A percentile compares a stretch with the other conserved stretches of the same genome.
phyloP scores from a whole-genome alignment of 2,797 vertebrate genomes.

The Myripristis murdjan region DNA sequence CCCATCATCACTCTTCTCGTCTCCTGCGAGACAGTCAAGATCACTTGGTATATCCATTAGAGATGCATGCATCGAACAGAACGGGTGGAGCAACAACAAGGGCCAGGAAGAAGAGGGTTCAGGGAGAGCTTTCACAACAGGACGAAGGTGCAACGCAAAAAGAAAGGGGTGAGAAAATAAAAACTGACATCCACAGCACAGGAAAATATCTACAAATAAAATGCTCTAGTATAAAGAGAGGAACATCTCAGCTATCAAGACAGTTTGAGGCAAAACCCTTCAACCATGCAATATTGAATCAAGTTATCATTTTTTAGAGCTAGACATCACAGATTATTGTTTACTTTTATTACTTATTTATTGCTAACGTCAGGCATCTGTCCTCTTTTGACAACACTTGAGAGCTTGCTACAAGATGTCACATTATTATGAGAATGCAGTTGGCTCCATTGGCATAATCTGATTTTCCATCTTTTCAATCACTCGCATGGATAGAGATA shows the following conservation, averaged over 20 bases:
- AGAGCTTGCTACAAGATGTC: not conserved
- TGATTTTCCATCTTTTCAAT: not conserved
- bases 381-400: not conserved
- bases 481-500: too few species aligned
- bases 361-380: not conserved
- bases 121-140: slow-evolving; percentile 59
- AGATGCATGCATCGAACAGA: slow-evolving; percentile 77
- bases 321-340: not conserved
- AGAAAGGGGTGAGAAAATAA: slow-evolving; percentile 43
- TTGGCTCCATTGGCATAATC: not conserved
- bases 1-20: slow-evolving; percentile 58
- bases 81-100: slow-evolving; percentile 56
- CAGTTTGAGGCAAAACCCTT: not conserved
- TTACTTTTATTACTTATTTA: too few species aligned
- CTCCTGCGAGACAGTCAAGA: slow-evolving; percentile 87
- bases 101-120: slow-evolving; percentile 60
- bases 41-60: slow-evolving; percentile 82
- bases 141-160: slow-evolving; percentile 56
- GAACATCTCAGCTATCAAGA: too few species aligned
- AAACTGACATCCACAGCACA: slow-evolving; percentile 43
- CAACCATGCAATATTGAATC: not conserved
- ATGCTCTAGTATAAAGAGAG: not conserved
- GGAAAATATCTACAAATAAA: slow-evolving; percentile 23
- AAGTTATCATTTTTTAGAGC: not conserved
- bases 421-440: slow-evolving; percentile 3